A percentile compares a stretch with the other conserved stretches of the same genome.
Evolutionary conservation across 2,888 invertebrate genomes (phyloP).

Genomic region (Merodon equestris): DNA sequence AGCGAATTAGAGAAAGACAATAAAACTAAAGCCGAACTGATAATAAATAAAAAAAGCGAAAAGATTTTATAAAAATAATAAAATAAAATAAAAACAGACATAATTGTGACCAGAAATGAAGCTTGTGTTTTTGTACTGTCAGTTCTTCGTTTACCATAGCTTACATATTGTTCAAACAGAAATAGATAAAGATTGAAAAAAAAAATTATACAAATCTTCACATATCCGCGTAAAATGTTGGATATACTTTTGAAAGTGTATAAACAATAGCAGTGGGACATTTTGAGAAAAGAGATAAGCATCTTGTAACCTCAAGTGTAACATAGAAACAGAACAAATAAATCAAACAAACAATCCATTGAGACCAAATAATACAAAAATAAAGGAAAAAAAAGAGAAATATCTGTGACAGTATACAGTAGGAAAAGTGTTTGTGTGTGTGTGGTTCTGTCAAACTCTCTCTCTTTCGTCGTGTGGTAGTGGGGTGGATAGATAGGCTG

Average conservation of each 20-base stretch:
- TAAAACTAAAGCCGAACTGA: too few species aligned
- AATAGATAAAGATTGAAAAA: slow-evolving; percentile 26
- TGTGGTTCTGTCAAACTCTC: background rate
- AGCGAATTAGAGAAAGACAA: too few species aligned
- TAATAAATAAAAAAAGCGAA: too few species aligned
- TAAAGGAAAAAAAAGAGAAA: slow-evolving; percentile 31
- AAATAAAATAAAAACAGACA: slow-evolving; percentile 6
- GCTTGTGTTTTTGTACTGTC: slow-evolving; percentile 29
- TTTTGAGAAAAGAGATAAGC: slow-evolving; percentile 40
- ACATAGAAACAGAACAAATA: slow-evolving; percentile 15
- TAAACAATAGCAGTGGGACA: slow-evolving; percentile 63
- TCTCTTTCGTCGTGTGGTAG: slow-evolving; percentile 22
- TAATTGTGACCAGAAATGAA: slow-evolving; percentile 1
- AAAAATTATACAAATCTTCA: too few species aligned
- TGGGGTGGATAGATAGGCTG: slow-evolving; percentile 17
- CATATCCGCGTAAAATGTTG: slow-evolving; percentile 11
- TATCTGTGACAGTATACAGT: slow-evolving; percentile 14
- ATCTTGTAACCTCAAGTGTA: slow-evolving; percentile 34
- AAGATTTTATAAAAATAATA: background rate
- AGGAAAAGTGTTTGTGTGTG: slow-evolving; percentile 31
- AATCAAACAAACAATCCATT: background rate
- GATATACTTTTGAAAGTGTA: slow-evolving; percentile 50
- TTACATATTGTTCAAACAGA: slow-evolving; percentile 16
- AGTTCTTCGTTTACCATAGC: slow-evolving; percentile 2
- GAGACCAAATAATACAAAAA: slow-evolving; percentile 31